Percentiles rank a stretch among this genome's conserved stretches.
Conservation (phyloP, 2,797 vertebrate species). For the Dryobates pubescens region DNA sequence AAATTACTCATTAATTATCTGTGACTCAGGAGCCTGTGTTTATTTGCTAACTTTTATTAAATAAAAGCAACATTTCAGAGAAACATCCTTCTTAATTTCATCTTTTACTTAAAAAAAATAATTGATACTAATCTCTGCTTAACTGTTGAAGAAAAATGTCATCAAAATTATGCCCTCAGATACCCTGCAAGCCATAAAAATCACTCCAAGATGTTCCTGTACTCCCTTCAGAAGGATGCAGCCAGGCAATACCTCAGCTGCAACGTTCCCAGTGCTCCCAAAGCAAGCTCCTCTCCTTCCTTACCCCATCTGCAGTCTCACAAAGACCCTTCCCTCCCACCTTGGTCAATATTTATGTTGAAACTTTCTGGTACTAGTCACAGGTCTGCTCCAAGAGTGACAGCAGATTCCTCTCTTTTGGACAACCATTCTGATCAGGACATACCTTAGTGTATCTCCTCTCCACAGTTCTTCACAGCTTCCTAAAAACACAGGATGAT, state of each 20-base stretch:
- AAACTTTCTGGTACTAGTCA: neutral
- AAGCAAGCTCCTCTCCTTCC: neutral
- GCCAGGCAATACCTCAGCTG: neutral
- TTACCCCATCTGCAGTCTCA: neutral
- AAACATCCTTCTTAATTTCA: slow-evolving; percentile 12
- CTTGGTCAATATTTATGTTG: neutral
- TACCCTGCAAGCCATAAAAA: neutral
- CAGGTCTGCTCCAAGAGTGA: neutral
- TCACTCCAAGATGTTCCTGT: neutral
- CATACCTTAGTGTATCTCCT: neutral
- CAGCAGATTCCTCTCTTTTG: neutral
- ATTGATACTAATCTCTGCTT: too few relatives aligned
- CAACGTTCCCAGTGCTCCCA: fast-evolving
- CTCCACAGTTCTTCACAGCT: neutral
- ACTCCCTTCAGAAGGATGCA: neutral
- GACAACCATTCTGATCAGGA: neutral
- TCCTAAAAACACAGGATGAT: neutral
- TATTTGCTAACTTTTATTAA: slow-evolving; percentile 18
- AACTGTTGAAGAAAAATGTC: neutral
- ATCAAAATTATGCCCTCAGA: neutral
- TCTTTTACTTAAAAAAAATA: too few relatives aligned
- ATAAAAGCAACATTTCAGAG: slow-evolving; percentile 28
- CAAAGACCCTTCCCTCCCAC: neutral
- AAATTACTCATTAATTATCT: slow-evolving; percentile 18
- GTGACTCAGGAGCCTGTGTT: neutral